Base-by-base conservation (phyloP, 1,140 invertebrate species). In the Schlechtendalia chinensis region DNA sequence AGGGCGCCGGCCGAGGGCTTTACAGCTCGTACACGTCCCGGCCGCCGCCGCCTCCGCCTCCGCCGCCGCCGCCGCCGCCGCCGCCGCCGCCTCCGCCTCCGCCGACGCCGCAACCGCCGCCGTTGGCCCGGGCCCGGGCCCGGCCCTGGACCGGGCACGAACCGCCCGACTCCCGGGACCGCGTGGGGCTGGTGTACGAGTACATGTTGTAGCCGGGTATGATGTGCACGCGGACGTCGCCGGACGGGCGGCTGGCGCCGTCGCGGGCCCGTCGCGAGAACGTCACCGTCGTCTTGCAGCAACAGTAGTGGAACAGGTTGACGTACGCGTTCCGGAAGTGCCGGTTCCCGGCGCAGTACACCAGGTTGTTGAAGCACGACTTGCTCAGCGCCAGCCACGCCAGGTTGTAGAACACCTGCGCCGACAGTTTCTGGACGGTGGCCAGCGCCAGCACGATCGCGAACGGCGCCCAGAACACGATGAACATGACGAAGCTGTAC, bases 261-360 rank as follows among this genome's bases (percentile, higher is more conserved):
- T 88, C 86, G 39, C 91, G 85, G 17, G 90, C 87, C 79, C 91
- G 87, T 12, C 91, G 86, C 0, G 91, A 90, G 80, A 92, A 90
- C 29, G 91, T 90, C 11, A 94, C 89, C 6, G 91, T 91, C 10
- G 90, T 93, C 85, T 94, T 94, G 86, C 93, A 94, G 83, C 91
- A 94, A 84, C 93, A 94, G 83, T 94, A 94, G 83, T 94, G 90
- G 83, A 93, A 94, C 14, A 94, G 85, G 84, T 93, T 91, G 27
- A 91, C 87, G 84, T 92, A 95, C 5, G 92, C 92, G 81, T 88
- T 90, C n/a, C 92, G 87, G 83, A 93, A 93, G 84, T 91, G 90
- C 0, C 89, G 86, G 83, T 92, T 90, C 4, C 88, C 85, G 0
- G 89, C 85, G 80, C 90, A 90, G 83, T 93, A 93, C 1, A 93